Evolutionary conservation across 2,888 invertebrate species (phyloP), one percentile per base, ranked within the genome.

Genomic region (Tetropium fuscum): DNA sequence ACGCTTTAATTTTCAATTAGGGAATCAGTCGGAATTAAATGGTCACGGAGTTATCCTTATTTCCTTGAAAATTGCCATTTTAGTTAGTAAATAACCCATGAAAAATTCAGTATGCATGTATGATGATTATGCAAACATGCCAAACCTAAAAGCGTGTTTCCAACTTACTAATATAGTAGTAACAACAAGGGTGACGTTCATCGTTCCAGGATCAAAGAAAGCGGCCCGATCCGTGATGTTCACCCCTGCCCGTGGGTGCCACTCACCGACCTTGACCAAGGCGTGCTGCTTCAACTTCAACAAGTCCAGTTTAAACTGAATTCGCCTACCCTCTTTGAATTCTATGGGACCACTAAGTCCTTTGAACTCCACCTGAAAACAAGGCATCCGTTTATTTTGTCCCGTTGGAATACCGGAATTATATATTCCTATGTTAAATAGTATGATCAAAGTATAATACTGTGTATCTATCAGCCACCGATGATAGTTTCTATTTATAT

Each of bases 291-390:
- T 90, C 64, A 92, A 80, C 80, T 91, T 91, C 22, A 92, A 83
- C 53, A 92, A 80, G 77, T 93, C 93, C 60, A 93, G 82, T 73
- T 90, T 88, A 75, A 93, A 91, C 73, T 90, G 88, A 47, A 88
- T 87, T 53, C 93, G 84, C 49, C 87, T 85, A 0, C 93, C 93
- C 79, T 91, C 90, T 77, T 91, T 91, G 81, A 93, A 92, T 78
- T 90, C 90, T 63, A 93, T 90, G 11, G 89, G 90, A 0, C 93
- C 94, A 18, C 91, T 92, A 48, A 94, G 82, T 3, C 94, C 93
- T 77, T 90, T 89, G 83, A 90, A 89, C 78, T 91, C 90, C 47
- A 91, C 91, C 92, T 92, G 78, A 20, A 80, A 78, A 44, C 18
- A 44, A 44, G 27, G 15, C 11, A 2, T 1, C 6, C 10, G 18